Base-by-base conservation (phyloP, 2,888 invertebrate genomes). In the Creontiades dilutus region DNA sequence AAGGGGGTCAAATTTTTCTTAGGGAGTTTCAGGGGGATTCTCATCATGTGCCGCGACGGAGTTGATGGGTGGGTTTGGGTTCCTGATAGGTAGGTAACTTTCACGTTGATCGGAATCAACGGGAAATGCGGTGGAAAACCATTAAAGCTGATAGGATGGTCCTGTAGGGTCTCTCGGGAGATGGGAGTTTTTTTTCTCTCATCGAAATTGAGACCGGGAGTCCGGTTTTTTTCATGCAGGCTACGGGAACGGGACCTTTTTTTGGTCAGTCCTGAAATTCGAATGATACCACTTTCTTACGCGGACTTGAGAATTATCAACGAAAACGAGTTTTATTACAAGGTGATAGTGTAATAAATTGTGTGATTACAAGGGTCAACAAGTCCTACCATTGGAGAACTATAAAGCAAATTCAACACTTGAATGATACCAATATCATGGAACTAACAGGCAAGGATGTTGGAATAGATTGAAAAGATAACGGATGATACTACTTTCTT, bases 41-140 rank as follows among this genome's bases (percentile, higher is more conserved):
- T 28, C 78, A 78, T 78, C 82, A 82, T 27, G 23, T 23, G 52
- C 0, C 19, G 19, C 52, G 81, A 46, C 23, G 81, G 48, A 48
- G 76, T 0, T 76, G 28, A 46, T 37, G 76, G 76, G 28, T 76
- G 76, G 78, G 78, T 46, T 46, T 4, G 37, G 46, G 82, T 27
- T 48, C 52, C 82, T 52, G 82, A 82, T 82, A 82, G 82, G 82
- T 82, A 82, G 82, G 82, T 82, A 48, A 82, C 47, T 82, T 82
- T 47, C 46, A 82, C 82, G 47, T 68, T 82, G 82, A 82, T 82
- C 82, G 82, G 82, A 82, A 82, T 82, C 82, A 82, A 82, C 47
- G 47, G 52, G 82, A 47, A 52, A 46, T 46, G 82, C 27, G 82
- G 19, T 47, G 82, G 82, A 82, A 82, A 82, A 82, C 82, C 82